Evolutionary conservation across 1,140 invertebrate genomes (phyloP).

Genomic region (Liolophura sinensis): DNA sequence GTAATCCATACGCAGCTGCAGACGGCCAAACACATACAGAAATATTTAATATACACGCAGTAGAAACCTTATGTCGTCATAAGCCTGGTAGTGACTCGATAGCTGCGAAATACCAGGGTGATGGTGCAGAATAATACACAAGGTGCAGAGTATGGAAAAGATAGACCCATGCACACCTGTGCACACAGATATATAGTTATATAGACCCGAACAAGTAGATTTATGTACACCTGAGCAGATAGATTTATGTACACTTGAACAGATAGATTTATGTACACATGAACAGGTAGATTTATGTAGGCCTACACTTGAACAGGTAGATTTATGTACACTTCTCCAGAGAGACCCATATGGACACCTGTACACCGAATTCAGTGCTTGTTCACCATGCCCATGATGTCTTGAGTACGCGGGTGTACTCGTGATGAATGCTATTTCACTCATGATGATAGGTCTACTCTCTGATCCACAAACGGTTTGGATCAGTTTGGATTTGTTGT

Average conservation of each 20-base stretch:
- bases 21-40: too few species aligned
- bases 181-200: constrained; percentile 9
- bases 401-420: too few species aligned
- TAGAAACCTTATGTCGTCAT: neutral
- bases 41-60: too few species aligned
- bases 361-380: too few species aligned
- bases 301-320: constrained; percentile 3
- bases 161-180: constrained; percentile 13
- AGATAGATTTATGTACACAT: constrained; percentile 11
- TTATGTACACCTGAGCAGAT: constrained; percentile 4
- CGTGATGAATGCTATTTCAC: too few species aligned
- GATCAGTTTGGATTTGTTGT: too few species aligned
- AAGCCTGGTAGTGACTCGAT: neutral
- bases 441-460: too few species aligned
- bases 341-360: constrained; percentile 9
- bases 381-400: too few species aligned
- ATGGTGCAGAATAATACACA: constrained; percentile 14
- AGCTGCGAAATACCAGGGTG: constrained; percentile 17
- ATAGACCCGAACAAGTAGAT: constrained; percentile 11
- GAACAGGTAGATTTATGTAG: constrained; percentile 11
- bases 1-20: too few species aligned
- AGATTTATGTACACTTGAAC: constrained; percentile 6
- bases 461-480: too few species aligned
- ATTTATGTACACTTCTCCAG: neutral
- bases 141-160: constrained; percentile 15